Conservation (phyloP, 2,888 invertebrate species). For the Cephus spinipes region DNA sequence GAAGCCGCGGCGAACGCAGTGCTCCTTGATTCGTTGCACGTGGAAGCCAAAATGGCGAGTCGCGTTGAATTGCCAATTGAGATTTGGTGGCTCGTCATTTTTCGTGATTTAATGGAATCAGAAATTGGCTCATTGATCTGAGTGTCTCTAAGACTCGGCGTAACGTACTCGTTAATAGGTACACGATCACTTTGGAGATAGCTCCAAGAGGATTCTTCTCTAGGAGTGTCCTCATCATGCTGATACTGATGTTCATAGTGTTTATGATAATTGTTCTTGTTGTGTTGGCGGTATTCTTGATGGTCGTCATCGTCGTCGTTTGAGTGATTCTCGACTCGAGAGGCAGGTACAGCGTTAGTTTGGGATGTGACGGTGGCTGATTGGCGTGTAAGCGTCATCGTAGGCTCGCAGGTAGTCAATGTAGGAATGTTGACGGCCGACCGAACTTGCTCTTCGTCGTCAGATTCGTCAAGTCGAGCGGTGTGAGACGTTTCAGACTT, state of each 20-base stretch:
- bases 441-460: constrained; percentile 35
- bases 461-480: constrained; percentile 50
- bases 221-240: background rate
- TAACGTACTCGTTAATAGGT: constrained; percentile 28
- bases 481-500: constrained; percentile 58
- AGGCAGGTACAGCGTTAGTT: constrained; percentile 64
- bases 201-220: constrained; percentile 26
- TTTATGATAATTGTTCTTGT: background rate
- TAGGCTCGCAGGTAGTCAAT: constrained; percentile 67
- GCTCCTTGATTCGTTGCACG: background rate
- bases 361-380: constrained; percentile 64
- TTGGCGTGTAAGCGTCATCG: constrained; percentile 66
- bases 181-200: constrained; percentile 42
- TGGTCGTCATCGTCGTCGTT: constrained; percentile 41
- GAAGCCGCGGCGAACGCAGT: background rate
- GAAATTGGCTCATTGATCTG: constrained; percentile 18
- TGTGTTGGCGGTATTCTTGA: constrained; percentile 2
- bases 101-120: background rate
- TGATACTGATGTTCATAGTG: background rate
- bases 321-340: constrained; percentile 49
- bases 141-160: constrained; percentile 26
- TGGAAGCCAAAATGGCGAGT: constrained; percentile 22
- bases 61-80: constrained; percentile 19
- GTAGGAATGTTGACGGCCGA: constrained; percentile 65
- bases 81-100: constrained; percentile 15